Base-by-base conservation (phyloP, 2,888 invertebrate genomes). In the Sarcophaga rosellei region DNA sequence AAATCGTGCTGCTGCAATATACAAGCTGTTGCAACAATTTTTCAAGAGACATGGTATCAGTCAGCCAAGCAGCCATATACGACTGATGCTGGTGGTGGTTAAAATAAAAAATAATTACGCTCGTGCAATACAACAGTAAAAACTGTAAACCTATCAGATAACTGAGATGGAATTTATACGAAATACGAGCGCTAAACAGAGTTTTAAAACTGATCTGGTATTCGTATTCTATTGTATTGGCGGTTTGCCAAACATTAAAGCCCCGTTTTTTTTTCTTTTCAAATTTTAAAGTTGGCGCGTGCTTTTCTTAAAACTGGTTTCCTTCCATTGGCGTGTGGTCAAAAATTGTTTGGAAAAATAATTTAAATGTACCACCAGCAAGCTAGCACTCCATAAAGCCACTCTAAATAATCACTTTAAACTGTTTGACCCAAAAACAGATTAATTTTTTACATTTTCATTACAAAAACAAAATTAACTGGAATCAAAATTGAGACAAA, bases 271-370 rank as follows among this genome's bases (percentile, higher is more conserved):
- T 23, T 73, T 44, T 69, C 47, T 68, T 73, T 44, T 69, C 47
- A 61, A 3, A n/a, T 66, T 73, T 73, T 8, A 8, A 47, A 23
- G 68, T 76, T 86, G 86, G 76, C 86, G 68, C 86, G 86, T 86
- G 86, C 82, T 85, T 75, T 68, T 53, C 53, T 53, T 57, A 17
- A 76, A 82, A 85, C 72, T 45, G 53, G 85, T 85, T 85, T 66
- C 5, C 15, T 85, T 66, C 5, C 15, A 61, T 20, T 76, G 65
- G 70, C 63, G n/a, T 75, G 66, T 57, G 78, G 70, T 75, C 65
- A 73, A 66, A 73, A 66, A 78, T 84, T 81, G 66, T 77, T 72
- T 63, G 8, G 25, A 68, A 74, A 68, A 59, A 8, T 72, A 57
- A 20, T 66, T 44, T 20, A 21, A 66, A 72, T 47, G 62, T 62